Percentiles rank a stretch among this genome's conserved stretches.
Conservation (phyloP, 2,113 vertebrate genomes). For the Sus scrofa region DNA sequence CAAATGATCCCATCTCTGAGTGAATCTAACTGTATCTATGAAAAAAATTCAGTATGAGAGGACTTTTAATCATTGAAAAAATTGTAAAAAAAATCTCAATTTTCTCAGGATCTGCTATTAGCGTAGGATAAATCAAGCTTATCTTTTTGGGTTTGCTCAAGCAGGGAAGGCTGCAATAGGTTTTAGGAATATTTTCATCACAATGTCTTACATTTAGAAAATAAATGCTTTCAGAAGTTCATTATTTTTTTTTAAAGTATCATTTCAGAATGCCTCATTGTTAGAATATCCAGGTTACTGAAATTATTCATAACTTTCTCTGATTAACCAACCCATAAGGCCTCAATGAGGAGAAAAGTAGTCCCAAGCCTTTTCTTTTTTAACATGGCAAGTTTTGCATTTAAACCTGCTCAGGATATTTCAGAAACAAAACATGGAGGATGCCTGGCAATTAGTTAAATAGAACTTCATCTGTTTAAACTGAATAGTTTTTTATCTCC, state of each 20-base stretch:
- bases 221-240: neutral
- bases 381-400: neutral
- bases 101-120: neutral
- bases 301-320: neutral
- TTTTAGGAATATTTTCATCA: conserved; percentile 10
- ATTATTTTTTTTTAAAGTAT: neutral
- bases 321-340: neutral
- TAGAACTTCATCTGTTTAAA: neutral
- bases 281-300: neutral
- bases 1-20: neutral
- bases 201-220: neutral
- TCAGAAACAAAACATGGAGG: neutral
- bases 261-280: neutral
- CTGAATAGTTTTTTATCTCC: neutral
- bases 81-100: neutral
- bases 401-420: neutral
- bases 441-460: neutral
- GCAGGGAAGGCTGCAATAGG: neutral
- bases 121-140: neutral
- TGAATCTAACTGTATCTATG: neutral
- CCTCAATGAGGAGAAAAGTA: neutral
- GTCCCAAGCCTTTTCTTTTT: neutral
- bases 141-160: neutral
- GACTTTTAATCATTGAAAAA: neutral
- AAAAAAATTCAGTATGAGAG: neutral